These are phyloP conservation scores for Portevinia maculata DNA, from an alignment of 2,888 invertebrate genomes.

Conservation along the genomic window DNA sequence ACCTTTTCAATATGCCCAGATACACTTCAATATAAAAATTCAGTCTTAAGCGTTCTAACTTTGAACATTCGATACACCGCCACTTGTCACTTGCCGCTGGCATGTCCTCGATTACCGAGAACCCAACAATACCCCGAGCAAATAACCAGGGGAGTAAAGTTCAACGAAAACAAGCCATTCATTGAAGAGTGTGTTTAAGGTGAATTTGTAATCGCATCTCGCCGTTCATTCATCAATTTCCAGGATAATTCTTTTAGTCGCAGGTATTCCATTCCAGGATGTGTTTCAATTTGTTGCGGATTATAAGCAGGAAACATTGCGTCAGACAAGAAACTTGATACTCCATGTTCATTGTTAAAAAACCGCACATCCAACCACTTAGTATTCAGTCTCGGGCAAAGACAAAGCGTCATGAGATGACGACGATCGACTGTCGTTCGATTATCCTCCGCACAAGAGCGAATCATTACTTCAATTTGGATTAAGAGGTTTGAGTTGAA, in stretches of 20 bases:
- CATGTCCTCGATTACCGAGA: conserved; percentile 15
- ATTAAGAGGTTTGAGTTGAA: conserved; percentile 66
- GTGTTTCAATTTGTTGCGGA: conserved; percentile 62
- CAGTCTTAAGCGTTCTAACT: conserved; percentile 37
- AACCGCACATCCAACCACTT: conserved; percentile 37
- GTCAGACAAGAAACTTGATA: conserved; percentile 42
- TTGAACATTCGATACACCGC: conserved; percentile 66
- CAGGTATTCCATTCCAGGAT: conserved; percentile 71
- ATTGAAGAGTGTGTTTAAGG: conserved; percentile 59
- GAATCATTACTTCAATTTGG: conserved; percentile 75
- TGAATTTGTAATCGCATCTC: conserved; percentile 70
- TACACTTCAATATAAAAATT: too few relatives aligned
- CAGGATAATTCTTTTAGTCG: conserved; percentile 39
- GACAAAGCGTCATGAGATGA: background rate
- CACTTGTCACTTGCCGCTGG: background rate
- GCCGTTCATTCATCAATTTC: conserved; percentile 55
- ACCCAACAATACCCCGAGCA: conserved; percentile 50
- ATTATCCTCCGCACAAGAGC: conserved; percentile 65
- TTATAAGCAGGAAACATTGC: conserved; percentile 57
- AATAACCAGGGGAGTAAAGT: conserved; percentile 42
- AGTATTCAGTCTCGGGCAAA: background rate
- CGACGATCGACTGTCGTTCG: conserved; percentile 34
- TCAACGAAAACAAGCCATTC: conserved; percentile 27
- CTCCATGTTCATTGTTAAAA: conserved; percentile 57
- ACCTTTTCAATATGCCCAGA: too few relatives aligned